Evolutionary conservation across 2,888 invertebrate species (phyloP).

Genomic region (Noctua comes): DNA sequence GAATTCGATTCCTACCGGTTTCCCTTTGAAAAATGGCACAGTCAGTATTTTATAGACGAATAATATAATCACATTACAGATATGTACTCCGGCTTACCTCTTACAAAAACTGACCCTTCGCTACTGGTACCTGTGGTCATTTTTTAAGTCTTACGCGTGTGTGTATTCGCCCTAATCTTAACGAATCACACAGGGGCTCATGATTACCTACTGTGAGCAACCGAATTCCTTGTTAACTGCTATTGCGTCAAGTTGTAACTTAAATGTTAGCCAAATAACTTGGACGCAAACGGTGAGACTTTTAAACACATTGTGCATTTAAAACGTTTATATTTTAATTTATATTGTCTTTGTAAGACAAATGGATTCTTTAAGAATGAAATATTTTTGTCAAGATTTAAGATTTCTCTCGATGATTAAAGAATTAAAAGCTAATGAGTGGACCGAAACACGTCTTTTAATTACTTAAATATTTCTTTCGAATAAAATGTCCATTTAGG

Average conservation of each 20-base stretch:
- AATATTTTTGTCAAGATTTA: constrained; percentile 18
- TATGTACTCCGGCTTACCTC: too few relatives aligned
- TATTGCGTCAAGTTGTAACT: constrained; percentile 47
- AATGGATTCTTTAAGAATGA: constrained; percentile 28
- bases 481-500: constrained; percentile 1
- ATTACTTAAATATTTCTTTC: constrained; percentile 11
- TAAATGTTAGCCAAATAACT: constrained; percentile 52
- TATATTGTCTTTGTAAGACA: constrained; percentile 27
- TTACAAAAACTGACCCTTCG: too few relatives aligned
- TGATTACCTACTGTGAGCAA: constrained; percentile 44
- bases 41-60: too few relatives aligned
- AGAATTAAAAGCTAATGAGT: constrained; percentile 17
- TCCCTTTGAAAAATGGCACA: too few relatives aligned
- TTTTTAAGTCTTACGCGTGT: constrained; percentile 24
- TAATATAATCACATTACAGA: too few relatives aligned
- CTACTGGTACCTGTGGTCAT: too few relatives aligned
- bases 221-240: constrained; percentile 64
- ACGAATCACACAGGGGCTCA: constrained; percentile 34
- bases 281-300: constrained; percentile 17
- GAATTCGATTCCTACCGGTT: too few relatives aligned
- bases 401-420: constrained; percentile 48
- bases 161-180: constrained; percentile 37
- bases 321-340: constrained; percentile 22
- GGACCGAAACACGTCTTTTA: neutral
- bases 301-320: constrained; percentile 11